Evolutionary conservation across 2,797 vertebrate species (phyloP).

Genomic region (Pangasius macronema): DNA sequence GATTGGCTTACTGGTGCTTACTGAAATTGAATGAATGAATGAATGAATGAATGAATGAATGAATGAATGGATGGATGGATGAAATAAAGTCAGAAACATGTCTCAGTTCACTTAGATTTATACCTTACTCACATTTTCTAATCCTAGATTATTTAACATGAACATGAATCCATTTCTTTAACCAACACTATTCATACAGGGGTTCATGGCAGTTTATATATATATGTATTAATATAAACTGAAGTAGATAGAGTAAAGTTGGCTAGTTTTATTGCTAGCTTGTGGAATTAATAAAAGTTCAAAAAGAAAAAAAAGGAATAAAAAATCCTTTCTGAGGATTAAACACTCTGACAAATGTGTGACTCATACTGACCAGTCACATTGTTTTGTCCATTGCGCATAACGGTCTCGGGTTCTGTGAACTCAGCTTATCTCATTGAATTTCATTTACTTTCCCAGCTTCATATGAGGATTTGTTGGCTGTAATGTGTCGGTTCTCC

Average conservation of each 20-base stretch:
- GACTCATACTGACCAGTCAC: conserved; percentile 6
- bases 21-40: too few relatives aligned
- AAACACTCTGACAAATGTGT: neutral
- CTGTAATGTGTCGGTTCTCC: neutral
- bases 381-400: conserved; percentile 1
- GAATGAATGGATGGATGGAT: neutral
- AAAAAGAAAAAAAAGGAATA: neutral
- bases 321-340: neutral
- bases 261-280: neutral
- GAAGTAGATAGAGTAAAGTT: neutral
- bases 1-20: neutral
- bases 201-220: too few relatives aligned
- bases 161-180: neutral
- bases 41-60: neutral
- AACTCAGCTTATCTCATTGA: neutral
- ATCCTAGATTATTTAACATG: neutral
- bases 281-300: neutral
- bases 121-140: neutral
- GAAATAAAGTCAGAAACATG: neutral
- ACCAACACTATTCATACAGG: neutral
- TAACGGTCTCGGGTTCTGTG: neutral
- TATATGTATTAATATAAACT: neutral
- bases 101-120: neutral
- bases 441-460: neutral
- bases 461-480: conserved; percentile 4